Evolutionary conservation across 2,797 vertebrate species (phyloP), one percentile per base, ranked within the genome.

Genomic region (Phataginus tetradactyla): DNA sequence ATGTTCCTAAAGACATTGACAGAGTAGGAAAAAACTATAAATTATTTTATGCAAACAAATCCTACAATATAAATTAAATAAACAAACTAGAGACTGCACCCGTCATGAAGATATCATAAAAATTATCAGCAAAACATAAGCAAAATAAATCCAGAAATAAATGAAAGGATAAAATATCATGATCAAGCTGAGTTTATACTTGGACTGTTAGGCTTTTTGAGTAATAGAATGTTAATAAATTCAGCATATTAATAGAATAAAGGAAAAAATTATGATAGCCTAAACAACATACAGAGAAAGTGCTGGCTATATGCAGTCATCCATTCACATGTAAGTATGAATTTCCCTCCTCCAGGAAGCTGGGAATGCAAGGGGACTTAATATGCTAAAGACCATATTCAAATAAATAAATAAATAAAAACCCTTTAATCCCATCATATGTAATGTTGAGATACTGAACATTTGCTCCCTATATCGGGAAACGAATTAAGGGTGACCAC

Each of bases 131-230:
- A 42, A 89, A 61, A 66, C 13, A 42, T 32, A 64, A 79, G 34
- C 29, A 79, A 90, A 90, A 90, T 42, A 79, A 90, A 79, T 68
- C 87, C 49, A 90, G 14, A 57, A 42, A 55, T 79, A 90, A 13
- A 79, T n/a, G 68, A 68, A 79, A 64, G 4, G n/a, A 45, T 79
- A 68, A 79, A 78, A 68, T 78, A 57, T 53, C 34, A 53, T 79
- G 34, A 53, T 45, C 12, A 78, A 32, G 49, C 42, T 1, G 3
- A 17, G 42, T 51, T 77, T 45, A 51, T 27, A 61, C 7, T 61
- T 53, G 21, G 5, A 61, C 69, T n/a, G n/a, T 17, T 78, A 69
- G 34, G 2, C 29, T 57, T 32, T 51, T 84, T 61, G 55, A 39
- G 32, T 34, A 78, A 51, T 59, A 61, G 27, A 53, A 53, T 63